Evolutionary conservation across 2,888 invertebrate species (phyloP).

Genomic region (Ochlodes sylvanus): DNA sequence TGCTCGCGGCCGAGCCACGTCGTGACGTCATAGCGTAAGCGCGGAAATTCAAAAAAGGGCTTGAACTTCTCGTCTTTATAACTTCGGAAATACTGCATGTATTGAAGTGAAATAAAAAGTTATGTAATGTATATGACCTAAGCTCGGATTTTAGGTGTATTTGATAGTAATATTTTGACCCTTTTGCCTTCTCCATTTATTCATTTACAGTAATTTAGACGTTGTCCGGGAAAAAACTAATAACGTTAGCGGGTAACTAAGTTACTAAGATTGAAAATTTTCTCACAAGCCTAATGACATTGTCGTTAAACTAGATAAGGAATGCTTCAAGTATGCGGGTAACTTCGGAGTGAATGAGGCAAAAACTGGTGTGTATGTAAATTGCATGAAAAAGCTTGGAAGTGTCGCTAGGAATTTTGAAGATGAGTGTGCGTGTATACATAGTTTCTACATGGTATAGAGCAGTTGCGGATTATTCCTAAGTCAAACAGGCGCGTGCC

Average conservation of each 20-base stretch:
- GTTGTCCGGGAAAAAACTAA: conserved; percentile 30
- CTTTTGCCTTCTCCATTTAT: too few species aligned
- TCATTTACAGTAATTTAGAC: conserved; percentile 31
- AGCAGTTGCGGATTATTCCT: too few species aligned
- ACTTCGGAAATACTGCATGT: too few species aligned
- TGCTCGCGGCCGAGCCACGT: too few species aligned
- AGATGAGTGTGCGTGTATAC: neutral
- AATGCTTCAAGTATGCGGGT: neutral
- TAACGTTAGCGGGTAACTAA: conserved; percentile 32
- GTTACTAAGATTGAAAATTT: conserved; percentile 38
- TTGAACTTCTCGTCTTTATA: too few species aligned
- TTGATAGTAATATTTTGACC: too few species aligned
- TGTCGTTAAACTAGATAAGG: conserved; percentile 23
- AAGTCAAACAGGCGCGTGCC: too few species aligned
- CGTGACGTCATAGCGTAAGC: too few species aligned
- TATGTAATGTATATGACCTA: too few species aligned
- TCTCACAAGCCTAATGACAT: conserved; percentile 33
- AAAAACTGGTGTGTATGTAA: conserved; percentile 1
- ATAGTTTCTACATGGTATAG: neutral
- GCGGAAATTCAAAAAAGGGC: too few species aligned
- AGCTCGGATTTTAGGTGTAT: too few species aligned
- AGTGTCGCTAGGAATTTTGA: neutral
- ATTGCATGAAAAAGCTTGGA: neutral
- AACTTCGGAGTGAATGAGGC: neutral
- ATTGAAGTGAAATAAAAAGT: too few species aligned